phyloP scores from a whole-genome alignment of 2,888 invertebrate genomes.

The Eumacrocentrus americanus region DNA sequence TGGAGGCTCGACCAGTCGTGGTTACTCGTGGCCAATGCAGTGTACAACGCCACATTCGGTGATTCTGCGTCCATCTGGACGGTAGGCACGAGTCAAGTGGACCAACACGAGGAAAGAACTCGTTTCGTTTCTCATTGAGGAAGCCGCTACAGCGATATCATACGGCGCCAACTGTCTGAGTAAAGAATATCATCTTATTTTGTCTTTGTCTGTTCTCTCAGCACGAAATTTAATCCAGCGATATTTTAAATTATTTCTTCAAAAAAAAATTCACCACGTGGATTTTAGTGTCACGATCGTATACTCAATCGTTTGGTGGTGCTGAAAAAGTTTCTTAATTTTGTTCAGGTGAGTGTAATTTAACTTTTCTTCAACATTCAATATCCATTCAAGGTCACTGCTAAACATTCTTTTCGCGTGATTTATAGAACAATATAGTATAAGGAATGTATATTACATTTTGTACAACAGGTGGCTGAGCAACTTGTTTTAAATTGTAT shows the following conservation, averaged over 20 bases:
- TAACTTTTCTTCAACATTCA: no score
- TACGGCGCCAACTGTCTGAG: background rate
- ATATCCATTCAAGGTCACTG: background rate
- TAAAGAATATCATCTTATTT: background rate
- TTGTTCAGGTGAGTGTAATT: background rate
- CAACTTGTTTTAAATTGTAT: no score
- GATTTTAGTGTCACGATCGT: background rate
- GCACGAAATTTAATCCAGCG: background rate
- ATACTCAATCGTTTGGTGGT: background rate
- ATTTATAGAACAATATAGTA: background rate
- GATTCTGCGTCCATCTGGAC: constrained; percentile 41
- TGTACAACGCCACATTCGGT: constrained; percentile 32
- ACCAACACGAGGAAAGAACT: no score
- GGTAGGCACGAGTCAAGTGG: constrained; percentile 32
- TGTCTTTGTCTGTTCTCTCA: no score
- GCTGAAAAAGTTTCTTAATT: background rate
- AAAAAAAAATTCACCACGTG: background rate
- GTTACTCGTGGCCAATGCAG: constrained; percentile 30
- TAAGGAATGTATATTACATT: no score
- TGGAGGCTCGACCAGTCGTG: constrained; percentile 47
- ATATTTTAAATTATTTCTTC: background rate
- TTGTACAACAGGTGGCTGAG: no score
- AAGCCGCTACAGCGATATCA: background rate
- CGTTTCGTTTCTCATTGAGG: background rate
- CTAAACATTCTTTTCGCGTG: background rate